Percentiles rank a stretch among this genome's conserved stretches.
Conservation (phyloP, 2,113 vertebrate species). For the Paratilapia polleni region DNA sequence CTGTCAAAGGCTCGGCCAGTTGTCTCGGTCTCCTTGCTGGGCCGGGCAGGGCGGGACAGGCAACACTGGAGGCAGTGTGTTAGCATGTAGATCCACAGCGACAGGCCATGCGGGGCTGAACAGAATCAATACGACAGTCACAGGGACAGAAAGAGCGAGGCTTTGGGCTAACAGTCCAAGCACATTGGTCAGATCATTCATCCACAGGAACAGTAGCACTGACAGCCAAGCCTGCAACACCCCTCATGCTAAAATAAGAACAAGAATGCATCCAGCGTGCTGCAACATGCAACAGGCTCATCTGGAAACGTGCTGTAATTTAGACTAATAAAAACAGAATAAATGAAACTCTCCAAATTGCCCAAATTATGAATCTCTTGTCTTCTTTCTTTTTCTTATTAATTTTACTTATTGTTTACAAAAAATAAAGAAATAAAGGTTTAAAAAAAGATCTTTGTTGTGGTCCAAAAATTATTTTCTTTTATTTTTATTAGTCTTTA, state of each 20-base stretch:
- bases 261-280: neutral
- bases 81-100: slow-evolving; percentile 94
- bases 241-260: slow-evolving; percentile 65
- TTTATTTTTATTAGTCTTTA: neutral
- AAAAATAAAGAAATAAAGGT: neutral
- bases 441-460: no score
- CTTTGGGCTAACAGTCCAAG: slow-evolving; percentile 97
- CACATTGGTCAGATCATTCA: slow-evolving; percentile 97
- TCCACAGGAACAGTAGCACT: slow-evolving; percentile 86
- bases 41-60: slow-evolving; percentile 54
- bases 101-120: slow-evolving; percentile 90
- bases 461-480: neutral
- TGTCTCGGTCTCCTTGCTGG: slow-evolving; percentile 72
- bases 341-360: neutral
- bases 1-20: slow-evolving; percentile 41
- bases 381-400: neutral
- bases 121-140: slow-evolving; percentile 99
- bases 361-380: neutral
- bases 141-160: slow-evolving; percentile 88
- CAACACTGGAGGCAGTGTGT: slow-evolving; percentile 85
- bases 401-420: neutral
- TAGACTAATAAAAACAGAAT: neutral
- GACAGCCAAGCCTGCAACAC: slow-evolving; percentile 85
- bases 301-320: neutral
- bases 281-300: slow-evolving; percentile 34